Evolutionary conservation across 2,113 vertebrate genomes (phyloP).

Genomic region (Percina caprodes): DNA sequence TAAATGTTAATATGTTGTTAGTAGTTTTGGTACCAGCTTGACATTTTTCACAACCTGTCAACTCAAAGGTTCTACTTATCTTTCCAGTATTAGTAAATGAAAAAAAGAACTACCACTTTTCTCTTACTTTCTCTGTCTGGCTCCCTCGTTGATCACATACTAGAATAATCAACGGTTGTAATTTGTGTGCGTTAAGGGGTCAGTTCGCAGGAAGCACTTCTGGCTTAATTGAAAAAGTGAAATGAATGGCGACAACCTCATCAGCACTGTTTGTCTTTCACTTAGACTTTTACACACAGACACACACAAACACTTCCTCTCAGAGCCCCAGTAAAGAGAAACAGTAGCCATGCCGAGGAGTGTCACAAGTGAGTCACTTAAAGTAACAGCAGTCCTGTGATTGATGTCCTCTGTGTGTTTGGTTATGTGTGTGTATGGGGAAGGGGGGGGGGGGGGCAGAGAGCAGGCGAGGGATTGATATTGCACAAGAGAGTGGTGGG

Average conservation of each 20-base stretch:
- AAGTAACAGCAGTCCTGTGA: conserved; percentile 53
- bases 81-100: not conserved
- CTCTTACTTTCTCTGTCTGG: not conserved
- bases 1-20: not conserved
- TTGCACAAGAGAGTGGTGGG: conserved; percentile 52
- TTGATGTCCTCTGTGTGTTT: conserved; percentile 60
- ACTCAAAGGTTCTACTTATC: not conserved
- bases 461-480: conserved; percentile 57
- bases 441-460: not conserved
- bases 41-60: not conserved
- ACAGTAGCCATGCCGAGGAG: conserved; percentile 33
- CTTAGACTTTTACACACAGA: not conserved
- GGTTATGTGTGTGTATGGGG: conserved; percentile 45
- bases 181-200: conserved; percentile 61
- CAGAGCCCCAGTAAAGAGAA: conserved; percentile 38
- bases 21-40: too few relatives aligned
- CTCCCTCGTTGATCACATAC: not conserved
- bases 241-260: conserved; percentile 59
- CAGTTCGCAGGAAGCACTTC: conserved; percentile 58
- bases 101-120: not conserved
- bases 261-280: conserved; percentile 44
- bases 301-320: conserved; percentile 22
- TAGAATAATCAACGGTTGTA: conserved; percentile 48
- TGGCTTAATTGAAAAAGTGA: conserved; percentile 54
- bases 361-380: conserved; percentile 62